Evolutionary conservation across 2,797 vertebrate species (phyloP), one percentile per base, ranked within the genome.

Genomic region (Paedocypris micromegethes): DNA sequence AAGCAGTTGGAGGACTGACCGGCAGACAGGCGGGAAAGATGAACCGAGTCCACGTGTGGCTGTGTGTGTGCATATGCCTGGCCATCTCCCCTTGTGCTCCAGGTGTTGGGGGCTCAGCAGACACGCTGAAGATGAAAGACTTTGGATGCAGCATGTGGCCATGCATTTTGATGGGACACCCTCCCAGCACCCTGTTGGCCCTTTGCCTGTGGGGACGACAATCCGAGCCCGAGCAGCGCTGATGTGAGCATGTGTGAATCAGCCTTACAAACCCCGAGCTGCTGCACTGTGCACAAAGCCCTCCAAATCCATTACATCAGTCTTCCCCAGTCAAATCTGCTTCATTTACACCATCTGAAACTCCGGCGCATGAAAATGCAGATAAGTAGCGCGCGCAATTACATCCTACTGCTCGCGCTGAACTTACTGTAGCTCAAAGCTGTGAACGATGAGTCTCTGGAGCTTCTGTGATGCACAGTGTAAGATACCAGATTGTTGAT

Each of bases 121-220:
- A 79, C 79, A 80, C 79, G 73, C 70, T 61, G 65, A 74, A 74
- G 82, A 83, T 86, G 80, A 82, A 84, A 77, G 79, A 75, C 80
- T 78, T 66, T 85, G 84, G 82, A 84, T 88, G 84, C 86, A 88
- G 83, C 85, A 87, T 86, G 87, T 86, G 84, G 83, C 78, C 64
- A 73, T 79, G 77, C 78, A 80, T 82, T 80, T 81, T 80, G 77
- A 82, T 82, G 72, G 78, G 64, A 74, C 72, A 66, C 64, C 79
- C 72, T 74, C 69, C 75, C 62, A 68, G 59, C 56, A 67, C 72
- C 72, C 75, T 76, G 68, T 74, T 79, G 78, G 78, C 78, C 69
- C 66, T 51, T 63, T 70, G 74, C 76, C 76, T 77, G 69, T 80
- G 78, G 78, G 72, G 56, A 76, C 75, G 73, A 64, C 74, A 78